Percentiles rank a stretch among this genome's conserved stretches.
Evolutionary conservation across 2,797 vertebrate genomes (phyloP).

Genomic region (Neomorphus geoffroyi): DNA sequence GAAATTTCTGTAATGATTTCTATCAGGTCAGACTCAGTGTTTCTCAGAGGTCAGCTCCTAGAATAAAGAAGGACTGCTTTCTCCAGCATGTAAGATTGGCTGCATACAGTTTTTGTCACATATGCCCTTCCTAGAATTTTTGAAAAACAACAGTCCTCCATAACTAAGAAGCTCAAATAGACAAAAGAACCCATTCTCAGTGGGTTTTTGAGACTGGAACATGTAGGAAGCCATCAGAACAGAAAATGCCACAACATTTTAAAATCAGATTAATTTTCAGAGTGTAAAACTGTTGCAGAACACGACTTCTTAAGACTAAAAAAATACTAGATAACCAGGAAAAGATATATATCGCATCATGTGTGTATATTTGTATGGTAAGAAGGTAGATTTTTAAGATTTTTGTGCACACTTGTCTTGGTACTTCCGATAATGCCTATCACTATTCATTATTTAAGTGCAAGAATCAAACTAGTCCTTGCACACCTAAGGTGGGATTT

Average conservation of each 20-base stretch:
- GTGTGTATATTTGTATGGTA: not conserved
- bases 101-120: not conserved
- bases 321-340: not conserved
- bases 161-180: not conserved
- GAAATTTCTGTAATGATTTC: not conserved
- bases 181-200: not conserved
- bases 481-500: not conserved
- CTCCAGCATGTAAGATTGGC: not conserved
- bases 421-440: not conserved
- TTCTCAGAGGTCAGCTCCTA: not conserved
- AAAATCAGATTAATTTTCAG: not conserved
- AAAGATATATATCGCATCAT: not conserved
- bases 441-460: not conserved
- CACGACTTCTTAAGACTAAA: not conserved
- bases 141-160: not conserved
- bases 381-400: not conserved
- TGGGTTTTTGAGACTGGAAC: not conserved
- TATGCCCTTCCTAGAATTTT: not conserved
- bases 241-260: not conserved
- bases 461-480: not conserved
- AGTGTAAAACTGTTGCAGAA: not conserved
- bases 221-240: not conserved
- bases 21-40: not conserved
- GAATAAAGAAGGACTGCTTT: not conserved
- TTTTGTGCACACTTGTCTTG: not conserved